phyloP scores from a whole-genome alignment of 2,888 invertebrate genomes.

The Rhagophthalmus giganteus region DNA sequence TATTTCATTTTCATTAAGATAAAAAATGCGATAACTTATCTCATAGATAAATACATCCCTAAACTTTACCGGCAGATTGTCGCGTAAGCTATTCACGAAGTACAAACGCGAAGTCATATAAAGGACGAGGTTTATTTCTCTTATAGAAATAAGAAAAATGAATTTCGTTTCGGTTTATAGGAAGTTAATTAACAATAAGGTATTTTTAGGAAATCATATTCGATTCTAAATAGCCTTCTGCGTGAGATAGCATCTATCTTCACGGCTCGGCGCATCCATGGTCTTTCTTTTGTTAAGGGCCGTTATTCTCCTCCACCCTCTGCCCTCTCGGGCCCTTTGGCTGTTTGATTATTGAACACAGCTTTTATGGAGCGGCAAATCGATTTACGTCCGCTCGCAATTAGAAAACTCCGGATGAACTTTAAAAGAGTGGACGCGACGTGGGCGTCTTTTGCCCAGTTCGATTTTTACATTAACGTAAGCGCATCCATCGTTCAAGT shows the following conservation, averaged over 20 bases:
- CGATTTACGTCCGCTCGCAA: not conserved
- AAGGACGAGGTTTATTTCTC: not conserved
- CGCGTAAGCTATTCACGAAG: too few species aligned
- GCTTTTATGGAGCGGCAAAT: conserved; percentile 21
- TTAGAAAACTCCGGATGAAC: conserved; percentile 8
- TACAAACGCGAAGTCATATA: not conserved
- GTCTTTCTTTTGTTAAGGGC: conserved; percentile 49
- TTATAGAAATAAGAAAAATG: not conserved
- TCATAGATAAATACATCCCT: too few species aligned
- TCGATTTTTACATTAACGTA: too few species aligned
- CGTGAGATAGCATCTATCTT: conserved; percentile 47
- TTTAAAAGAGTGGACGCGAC: not conserved
- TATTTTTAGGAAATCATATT: conserved; percentile 42
- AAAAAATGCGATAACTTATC: too few species aligned
- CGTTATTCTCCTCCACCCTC: conserved; percentile 43
- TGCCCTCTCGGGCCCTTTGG: conserved; percentile 30
- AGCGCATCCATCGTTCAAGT: too few species aligned
- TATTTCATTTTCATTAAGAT: too few species aligned
- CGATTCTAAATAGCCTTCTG: conserved; percentile 46
- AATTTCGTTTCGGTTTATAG: conserved; percentile 2
- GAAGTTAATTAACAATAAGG: conserved; percentile 44
- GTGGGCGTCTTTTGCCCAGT: too few species aligned
- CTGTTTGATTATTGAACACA: conserved; percentile 27
- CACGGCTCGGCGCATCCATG: conserved; percentile 48
- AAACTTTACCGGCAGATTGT: too few species aligned